These are phyloP conservation scores for Gnathonemus echidnorhynchus DNA, from an alignment of 2,113 vertebrate genomes.

Conservation along the genomic window DNA sequence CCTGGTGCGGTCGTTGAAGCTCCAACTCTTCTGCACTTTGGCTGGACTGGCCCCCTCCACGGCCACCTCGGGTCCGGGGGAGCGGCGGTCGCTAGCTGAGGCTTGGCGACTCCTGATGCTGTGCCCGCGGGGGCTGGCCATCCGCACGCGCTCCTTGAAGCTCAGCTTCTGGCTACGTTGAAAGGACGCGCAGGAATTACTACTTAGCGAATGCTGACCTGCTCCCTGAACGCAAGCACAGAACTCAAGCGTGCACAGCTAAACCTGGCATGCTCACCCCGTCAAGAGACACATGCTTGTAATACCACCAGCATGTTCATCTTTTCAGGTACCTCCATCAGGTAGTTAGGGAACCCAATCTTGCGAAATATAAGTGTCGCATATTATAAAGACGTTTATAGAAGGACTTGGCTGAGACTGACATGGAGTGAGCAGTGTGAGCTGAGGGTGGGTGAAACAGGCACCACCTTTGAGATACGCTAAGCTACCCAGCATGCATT, in stretches of 20 bases:
- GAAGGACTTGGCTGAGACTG: background rate
- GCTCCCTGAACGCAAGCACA: background rate
- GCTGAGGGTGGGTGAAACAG: background rate
- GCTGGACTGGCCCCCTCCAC: slow-evolving; percentile 76
- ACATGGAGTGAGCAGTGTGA: background rate
- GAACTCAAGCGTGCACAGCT: background rate
- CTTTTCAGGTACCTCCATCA: background rate
- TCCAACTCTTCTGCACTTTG: slow-evolving; percentile 99
- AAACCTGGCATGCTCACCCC: background rate
- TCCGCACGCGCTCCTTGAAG: slow-evolving; percentile 93
- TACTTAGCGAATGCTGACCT: too few relatives aligned
- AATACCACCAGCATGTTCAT: background rate
- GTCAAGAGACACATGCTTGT: background rate
- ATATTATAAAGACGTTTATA: background rate
- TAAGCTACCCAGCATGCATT: slow-evolving; percentile 47
- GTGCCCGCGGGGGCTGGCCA: slow-evolving; percentile 95
- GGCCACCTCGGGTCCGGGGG: slow-evolving; percentile 76
- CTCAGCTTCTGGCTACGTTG: slow-evolving; percentile 89
- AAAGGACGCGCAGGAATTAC: slow-evolving; percentile 20
- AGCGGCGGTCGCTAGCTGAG: slow-evolving; percentile 83
- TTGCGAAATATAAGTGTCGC: background rate
- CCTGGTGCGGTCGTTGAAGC: slow-evolving; percentile 92
- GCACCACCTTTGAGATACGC: background rate
- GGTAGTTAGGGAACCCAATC: background rate
- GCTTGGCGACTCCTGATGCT: slow-evolving; percentile 87